Conservation (phyloP, 2,797 vertebrate species). For the Pseudocheirus occidentalis region DNA sequence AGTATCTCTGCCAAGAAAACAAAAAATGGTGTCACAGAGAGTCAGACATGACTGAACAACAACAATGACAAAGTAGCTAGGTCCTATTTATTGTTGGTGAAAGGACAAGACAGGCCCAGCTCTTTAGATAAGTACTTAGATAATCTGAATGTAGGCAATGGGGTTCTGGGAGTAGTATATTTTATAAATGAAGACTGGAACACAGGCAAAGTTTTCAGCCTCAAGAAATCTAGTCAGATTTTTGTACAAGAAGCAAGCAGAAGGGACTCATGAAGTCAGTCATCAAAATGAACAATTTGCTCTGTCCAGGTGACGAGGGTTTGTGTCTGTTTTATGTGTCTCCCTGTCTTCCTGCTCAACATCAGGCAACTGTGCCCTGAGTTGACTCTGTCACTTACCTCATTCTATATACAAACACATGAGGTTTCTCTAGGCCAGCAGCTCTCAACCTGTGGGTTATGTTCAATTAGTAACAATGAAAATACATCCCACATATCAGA, state of each 20-base stretch:
- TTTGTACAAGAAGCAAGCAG: too few species aligned
- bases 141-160: neutral
- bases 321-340: neutral
- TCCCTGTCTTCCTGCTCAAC: neutral
- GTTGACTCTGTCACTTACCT: neutral
- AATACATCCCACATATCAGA: too few species aligned
- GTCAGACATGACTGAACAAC: too few species aligned
- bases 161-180: neutral
- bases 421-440: too few species aligned
- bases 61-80: neutral
- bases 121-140: neutral
- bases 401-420: neutral
- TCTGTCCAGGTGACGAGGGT: neutral
- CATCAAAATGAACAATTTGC: neutral
- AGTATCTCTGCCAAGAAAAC: neutral
- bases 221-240: neutral
- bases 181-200: neutral
- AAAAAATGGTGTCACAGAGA: too few species aligned
- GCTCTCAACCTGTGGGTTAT: too few species aligned
- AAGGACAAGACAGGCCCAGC: neutral
- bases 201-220: neutral
- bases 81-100: neutral
- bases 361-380: neutral
- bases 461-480: too few species aligned
- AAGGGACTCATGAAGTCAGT: too few species aligned